Evolutionary conservation across 2,888 invertebrate genomes (phyloP), one percentile per base, ranked within the genome.

Genomic region (Lasioglossum pauxillum): DNA sequence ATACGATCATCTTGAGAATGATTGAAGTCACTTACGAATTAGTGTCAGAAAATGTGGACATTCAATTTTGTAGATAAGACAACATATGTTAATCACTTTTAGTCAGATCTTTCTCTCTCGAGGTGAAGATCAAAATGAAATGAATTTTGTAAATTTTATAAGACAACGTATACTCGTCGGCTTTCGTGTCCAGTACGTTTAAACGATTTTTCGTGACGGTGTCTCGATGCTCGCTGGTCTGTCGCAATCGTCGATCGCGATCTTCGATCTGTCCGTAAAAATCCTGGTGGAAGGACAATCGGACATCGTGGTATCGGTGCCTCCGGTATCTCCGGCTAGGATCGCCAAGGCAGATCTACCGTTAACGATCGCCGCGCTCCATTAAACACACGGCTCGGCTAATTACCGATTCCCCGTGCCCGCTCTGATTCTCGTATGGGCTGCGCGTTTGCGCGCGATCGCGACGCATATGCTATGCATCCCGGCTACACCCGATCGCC

Each of bases 331-430:
- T 53, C 23, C 5, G 31, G 60, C 27, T 16, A 31, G 16, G 69
- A 75, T 86, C 75, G 44, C 23, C 67, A 75, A 57, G 81, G 80
- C 83, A 77, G 73, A 87, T 90, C 84, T 93, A 94, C 94, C 94
- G 94, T 94, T 94, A 94, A 92, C 89, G 89, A 92, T 92, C 91
- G 89, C 90, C 88, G 90, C 91, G 93, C 93, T 93, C 92, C 93
- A 93, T 93, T 93, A 90, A 90, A 81, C 88, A 85, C 53, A 38
- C 78, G 7, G 7, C 89, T 86, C 85, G 90, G 91, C 91, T 92
- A 93, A 93, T 94, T 92, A 91, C 88, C 89, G 89, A 92, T 92
- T 92, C 92, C 83, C 67, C 83, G 88, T 85, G 88, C 83, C 85
- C 85, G 91, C 80, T 82, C 88, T 76, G 88, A 88, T 89, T 92